Evolutionary conservation across 2,888 invertebrate genomes (phyloP).

Genomic region (Desoria tigrina): DNA sequence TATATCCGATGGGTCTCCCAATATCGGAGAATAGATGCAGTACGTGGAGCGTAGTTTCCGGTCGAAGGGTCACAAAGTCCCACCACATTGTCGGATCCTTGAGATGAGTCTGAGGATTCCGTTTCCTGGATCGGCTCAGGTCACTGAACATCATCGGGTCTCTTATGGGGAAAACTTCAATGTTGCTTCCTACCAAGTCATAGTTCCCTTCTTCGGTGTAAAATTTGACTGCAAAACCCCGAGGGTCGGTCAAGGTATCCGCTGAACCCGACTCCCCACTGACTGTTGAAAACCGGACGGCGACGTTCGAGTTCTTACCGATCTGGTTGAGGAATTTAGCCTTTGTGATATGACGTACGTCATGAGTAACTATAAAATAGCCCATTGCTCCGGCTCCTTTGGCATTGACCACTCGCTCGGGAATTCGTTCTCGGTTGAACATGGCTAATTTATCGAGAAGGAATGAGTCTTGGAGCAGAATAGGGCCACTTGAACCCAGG

Average conservation of each 20-base stretch:
- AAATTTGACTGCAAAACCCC: slow-evolving; percentile 84
- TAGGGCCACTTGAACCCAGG: slow-evolving; percentile 81
- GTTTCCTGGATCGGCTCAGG: slow-evolving; percentile 94
- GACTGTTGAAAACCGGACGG: slow-evolving; percentile 80
- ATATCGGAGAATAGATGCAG: slow-evolving; percentile 79
- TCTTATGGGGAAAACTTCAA: slow-evolving; percentile 87
- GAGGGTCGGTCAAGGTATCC: slow-evolving; percentile 21
- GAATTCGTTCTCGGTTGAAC: slow-evolving; percentile 89
- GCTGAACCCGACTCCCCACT: slow-evolving; percentile 79
- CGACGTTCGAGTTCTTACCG: slow-evolving; percentile 78
- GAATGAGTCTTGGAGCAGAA: slow-evolving; percentile 80
- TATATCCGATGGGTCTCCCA: slow-evolving; percentile 68
- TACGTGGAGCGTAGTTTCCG: slow-evolving; percentile 81
- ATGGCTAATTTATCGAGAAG: slow-evolving; percentile 77
- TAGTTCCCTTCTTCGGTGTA: slow-evolving; percentile 89
- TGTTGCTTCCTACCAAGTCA: slow-evolving; percentile 92
- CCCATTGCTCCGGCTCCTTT: slow-evolving; percentile 74
- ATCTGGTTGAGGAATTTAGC: slow-evolving; percentile 75
- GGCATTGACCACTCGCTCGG: slow-evolving; percentile 93
- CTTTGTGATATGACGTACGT: slow-evolving; percentile 72
- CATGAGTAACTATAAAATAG: slow-evolving; percentile 9
- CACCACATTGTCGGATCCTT: slow-evolving; percentile 94
- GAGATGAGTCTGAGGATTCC: slow-evolving; percentile 86
- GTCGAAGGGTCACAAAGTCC: slow-evolving; percentile 87
- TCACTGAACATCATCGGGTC: slow-evolving; percentile 89